Conservation (phyloP, 2,888 invertebrate species). For the Sarcophaga rosellei region DNA sequence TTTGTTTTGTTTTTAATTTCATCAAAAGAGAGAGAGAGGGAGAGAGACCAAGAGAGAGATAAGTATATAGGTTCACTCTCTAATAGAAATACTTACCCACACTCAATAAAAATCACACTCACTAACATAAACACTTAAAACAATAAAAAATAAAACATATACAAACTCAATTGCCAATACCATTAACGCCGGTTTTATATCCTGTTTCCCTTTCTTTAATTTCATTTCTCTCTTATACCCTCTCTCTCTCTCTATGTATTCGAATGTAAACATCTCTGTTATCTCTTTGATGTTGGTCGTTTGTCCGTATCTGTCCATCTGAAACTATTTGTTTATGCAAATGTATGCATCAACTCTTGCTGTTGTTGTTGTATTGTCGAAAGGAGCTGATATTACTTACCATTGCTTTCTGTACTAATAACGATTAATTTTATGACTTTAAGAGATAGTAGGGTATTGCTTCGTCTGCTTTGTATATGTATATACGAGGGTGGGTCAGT, state of each 20-base stretch:
- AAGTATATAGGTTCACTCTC: too few relatives aligned
- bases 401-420: background rate
- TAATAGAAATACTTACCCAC: background rate
- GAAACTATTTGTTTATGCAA: conserved; percentile 44
- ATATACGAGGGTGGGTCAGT: too few relatives aligned
- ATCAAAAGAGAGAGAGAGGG: conserved; percentile 15
- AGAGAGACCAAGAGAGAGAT: too few relatives aligned
- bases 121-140: too few relatives aligned
- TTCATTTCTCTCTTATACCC: background rate
- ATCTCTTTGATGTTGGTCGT: conserved; percentile 3
- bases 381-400: background rate
- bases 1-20: conserved; percentile 19
- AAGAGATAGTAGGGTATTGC: background rate
- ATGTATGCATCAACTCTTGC: background rate
- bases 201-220: background rate
- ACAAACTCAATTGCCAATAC: conserved; percentile 7
- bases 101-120: background rate
- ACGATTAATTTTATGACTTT: background rate
- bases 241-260: background rate
- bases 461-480: too few relatives aligned
- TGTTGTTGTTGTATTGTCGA: background rate
- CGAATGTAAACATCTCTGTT: conserved; percentile 3
- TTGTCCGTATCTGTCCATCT: background rate
- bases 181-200: background rate
- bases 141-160: background rate